A percentile compares a stretch with the other conserved stretches of the same genome.
Conservation (phyloP, 2,888 invertebrate species). For the Drosophila phalerata region DNA sequence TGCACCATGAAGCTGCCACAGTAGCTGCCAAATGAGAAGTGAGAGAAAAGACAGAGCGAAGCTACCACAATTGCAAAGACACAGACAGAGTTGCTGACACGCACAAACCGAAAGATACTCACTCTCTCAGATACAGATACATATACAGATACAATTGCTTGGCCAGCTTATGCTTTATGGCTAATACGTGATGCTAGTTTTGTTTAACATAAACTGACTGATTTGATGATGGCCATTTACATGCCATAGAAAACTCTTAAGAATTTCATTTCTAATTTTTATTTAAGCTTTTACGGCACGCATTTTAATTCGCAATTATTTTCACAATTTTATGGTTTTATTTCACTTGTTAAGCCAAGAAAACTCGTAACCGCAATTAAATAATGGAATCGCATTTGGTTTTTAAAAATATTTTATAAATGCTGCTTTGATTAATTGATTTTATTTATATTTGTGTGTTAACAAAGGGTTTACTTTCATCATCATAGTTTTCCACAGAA, state of each 20-base stretch:
- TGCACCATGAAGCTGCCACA: slow-evolving; percentile 68
- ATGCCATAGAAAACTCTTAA: slow-evolving; percentile 52
- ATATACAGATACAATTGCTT: slow-evolving; percentile 9
- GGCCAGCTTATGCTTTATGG: slow-evolving; percentile 61
- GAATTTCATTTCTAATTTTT: slow-evolving; percentile 30
- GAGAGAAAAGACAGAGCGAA: slow-evolving; percentile 1
- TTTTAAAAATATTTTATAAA: neutral
- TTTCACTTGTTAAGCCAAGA: slow-evolving; percentile 7
- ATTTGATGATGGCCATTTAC: slow-evolving; percentile 73
- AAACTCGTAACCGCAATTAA: slow-evolving; percentile 16
- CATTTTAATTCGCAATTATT: slow-evolving; percentile 44
- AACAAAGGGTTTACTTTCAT: slow-evolving; percentile 3
- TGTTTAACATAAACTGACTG: slow-evolving; percentile 73
- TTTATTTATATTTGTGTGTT: neutral
- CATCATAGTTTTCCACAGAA: neutral
- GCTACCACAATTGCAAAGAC: slow-evolving; percentile 14
- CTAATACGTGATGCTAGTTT: slow-evolving; percentile 61
- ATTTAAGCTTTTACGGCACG: slow-evolving; percentile 30
- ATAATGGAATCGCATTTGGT: neutral
- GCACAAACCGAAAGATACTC: slow-evolving; percentile 48
- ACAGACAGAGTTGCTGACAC: slow-evolving; percentile 57
- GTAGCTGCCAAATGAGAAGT: slow-evolving; percentile 17
- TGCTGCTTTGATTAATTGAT: slow-evolving; percentile 9
- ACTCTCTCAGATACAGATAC: slow-evolving; percentile 17
- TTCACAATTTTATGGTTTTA: slow-evolving; percentile 7